Evolutionary conservation across 2,888 invertebrate species (phyloP).

Genomic region (Mythimna vitellina): DNA sequence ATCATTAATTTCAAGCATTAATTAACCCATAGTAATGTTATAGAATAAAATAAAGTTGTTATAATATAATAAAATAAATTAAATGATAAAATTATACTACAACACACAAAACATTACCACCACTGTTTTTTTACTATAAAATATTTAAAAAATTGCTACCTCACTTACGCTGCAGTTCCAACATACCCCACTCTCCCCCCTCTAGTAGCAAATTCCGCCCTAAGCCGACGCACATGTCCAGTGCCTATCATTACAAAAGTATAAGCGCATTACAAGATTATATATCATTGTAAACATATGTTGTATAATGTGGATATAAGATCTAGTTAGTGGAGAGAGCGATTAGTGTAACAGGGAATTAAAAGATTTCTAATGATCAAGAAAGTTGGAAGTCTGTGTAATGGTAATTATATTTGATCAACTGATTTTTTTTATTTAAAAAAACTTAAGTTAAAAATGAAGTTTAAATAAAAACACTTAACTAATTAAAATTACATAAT

Average conservation of each 20-base stretch:
- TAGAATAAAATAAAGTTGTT: too few relatives aligned
- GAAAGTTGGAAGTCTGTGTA: slow-evolving; percentile 33
- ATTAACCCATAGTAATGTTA: too few relatives aligned
- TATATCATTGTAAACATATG: slow-evolving; percentile 79
- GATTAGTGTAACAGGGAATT: slow-evolving; percentile 47
- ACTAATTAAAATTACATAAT: too few relatives aligned
- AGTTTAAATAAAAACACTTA: too few relatives aligned
- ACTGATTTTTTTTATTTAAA: too few relatives aligned
- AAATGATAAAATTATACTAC: too few relatives aligned
- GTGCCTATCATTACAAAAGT: slow-evolving; percentile 84
- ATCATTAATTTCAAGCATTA: too few relatives aligned
- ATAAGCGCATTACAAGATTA: slow-evolving; percentile 86
- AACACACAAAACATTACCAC: too few relatives aligned
- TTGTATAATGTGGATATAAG: slow-evolving; percentile 70
- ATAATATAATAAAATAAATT: too few relatives aligned
- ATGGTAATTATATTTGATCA: slow-evolving; percentile 10
- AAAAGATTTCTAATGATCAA: slow-evolving; percentile 46
- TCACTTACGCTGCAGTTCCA: slow-evolving; percentile 6
- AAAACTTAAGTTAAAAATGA: too few relatives aligned
- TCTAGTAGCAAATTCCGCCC: slow-evolving; percentile 75
- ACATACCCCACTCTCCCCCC: slow-evolving; percentile 67
- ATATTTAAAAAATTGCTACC: slow-evolving; percentile 1
- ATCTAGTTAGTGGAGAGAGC: slow-evolving; percentile 23
- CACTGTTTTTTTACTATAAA: too few relatives aligned
- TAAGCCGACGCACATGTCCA: slow-evolving; percentile 79